A percentile compares a stretch with the other conserved stretches of the same genome.
Conservation (phyloP, 1,140 invertebrate species). For the Varroa destructor region DNA sequence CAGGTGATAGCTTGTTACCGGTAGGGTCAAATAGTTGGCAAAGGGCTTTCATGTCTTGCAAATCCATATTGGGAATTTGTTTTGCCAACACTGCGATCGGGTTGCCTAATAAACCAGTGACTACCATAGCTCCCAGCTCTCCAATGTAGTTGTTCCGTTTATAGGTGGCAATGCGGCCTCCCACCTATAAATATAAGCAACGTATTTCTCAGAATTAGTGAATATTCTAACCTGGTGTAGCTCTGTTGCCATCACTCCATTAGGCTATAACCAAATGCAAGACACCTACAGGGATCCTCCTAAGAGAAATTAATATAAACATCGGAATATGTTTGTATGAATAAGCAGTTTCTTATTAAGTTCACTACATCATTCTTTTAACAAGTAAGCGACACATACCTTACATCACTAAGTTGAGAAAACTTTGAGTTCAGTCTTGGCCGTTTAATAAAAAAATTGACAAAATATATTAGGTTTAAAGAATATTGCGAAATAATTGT, state of each 20-base stretch:
- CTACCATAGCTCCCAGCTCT: slow-evolving; percentile 64
- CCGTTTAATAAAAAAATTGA: slow-evolving; percentile 6
- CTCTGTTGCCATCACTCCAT: too few species aligned
- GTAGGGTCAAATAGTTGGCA: slow-evolving; percentile 10
- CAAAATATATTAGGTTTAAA: not conserved
- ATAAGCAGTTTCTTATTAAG: too few species aligned
- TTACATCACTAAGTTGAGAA: too few species aligned
- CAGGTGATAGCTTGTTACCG: slow-evolving; percentile 5
- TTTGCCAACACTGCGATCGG: slow-evolving; percentile 87
- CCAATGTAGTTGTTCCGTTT: slow-evolving; percentile 84
- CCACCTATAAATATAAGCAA: slow-evolving; percentile 46
- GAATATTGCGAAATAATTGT: not conserved
- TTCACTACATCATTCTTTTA: too few species aligned
- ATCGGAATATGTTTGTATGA: too few species aligned
- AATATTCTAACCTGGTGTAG: too few species aligned
- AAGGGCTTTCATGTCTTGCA: slow-evolving; percentile 42
- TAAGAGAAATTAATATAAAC: not conserved
- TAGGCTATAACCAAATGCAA: too few species aligned
- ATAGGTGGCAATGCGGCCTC: slow-evolving; percentile 90
- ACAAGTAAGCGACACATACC: too few species aligned
- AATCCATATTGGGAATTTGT: slow-evolving; percentile 82
- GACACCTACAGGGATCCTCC: not conserved
- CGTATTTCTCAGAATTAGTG: too few species aligned
- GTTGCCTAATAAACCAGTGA: slow-evolving; percentile 70
- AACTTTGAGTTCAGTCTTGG: too few species aligned